Evolutionary conservation across 2,113 vertebrate species (phyloP).

Genomic region (Channa argus): DNA sequence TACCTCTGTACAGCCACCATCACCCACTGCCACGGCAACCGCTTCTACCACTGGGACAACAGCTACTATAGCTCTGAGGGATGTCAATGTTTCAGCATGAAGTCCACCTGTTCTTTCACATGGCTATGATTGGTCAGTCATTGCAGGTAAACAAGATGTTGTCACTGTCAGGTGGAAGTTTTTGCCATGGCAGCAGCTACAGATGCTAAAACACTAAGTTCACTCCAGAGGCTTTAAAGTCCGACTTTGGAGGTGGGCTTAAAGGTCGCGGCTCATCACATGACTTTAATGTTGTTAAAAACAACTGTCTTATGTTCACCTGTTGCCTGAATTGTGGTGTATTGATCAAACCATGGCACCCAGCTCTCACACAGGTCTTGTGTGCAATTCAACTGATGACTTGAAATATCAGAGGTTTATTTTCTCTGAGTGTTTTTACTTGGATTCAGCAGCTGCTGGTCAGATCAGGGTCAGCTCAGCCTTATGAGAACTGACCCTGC

Average conservation of each 20-base stretch:
- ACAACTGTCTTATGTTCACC: too few species aligned
- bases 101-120: background rate
- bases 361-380: background rate
- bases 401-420: too few species aligned
- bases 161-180: too few species aligned
- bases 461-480: too few species aligned
- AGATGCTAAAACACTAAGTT: slow-evolving; percentile 6
- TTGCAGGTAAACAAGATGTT: too few species aligned
- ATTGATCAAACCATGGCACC: background rate
- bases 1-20: slow-evolving; percentile 67
- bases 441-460: too few species aligned
- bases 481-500: too few species aligned
- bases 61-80: slow-evolving; percentile 87
- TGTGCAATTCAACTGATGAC: background rate
- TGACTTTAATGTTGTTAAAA: too few species aligned
- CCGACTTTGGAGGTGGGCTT: background rate
- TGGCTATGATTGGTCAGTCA: background rate
- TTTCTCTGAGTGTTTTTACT: too few species aligned
- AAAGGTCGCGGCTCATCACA: background rate
- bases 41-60: slow-evolving; percentile 41
- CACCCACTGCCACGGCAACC: slow-evolving; percentile 59
- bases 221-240: background rate
- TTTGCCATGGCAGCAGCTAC: background rate
- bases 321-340: background rate
- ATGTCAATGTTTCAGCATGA: slow-evolving; percentile 94